Conservation (phyloP, 2,797 vertebrate species). For the Lerista edwardsae region DNA sequence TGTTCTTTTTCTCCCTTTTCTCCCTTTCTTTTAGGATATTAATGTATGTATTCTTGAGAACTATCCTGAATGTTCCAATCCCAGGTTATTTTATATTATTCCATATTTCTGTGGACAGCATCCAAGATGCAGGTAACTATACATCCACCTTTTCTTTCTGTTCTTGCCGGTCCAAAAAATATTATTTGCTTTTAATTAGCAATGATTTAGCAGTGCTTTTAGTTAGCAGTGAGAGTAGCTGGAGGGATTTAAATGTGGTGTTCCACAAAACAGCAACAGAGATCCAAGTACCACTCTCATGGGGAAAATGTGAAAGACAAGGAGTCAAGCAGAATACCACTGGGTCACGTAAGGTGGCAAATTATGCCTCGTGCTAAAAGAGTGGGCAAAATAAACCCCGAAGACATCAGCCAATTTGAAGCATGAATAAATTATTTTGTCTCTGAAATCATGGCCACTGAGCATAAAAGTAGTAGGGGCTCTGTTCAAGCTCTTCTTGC, state of each 20-base stretch:
- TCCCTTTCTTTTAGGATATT: slow-evolving; percentile 84
- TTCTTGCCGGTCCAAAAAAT: not conserved
- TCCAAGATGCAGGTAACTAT: slow-evolving; percentile 94
- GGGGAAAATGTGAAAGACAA: not conserved
- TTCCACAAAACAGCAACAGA: not conserved
- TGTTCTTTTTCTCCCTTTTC: slow-evolving; percentile 41
- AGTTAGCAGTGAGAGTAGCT: not conserved
- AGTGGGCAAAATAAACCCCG: not conserved
- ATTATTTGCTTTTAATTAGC: too few species aligned
- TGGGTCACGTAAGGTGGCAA: too few species aligned
- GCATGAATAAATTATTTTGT: too few species aligned
- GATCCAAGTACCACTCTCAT: not conserved
- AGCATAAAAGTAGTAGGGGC: not conserved
- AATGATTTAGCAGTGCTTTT: not conserved
- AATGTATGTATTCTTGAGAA: slow-evolving; percentile 98
- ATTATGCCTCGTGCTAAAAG: not conserved
- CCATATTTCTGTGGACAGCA: slow-evolving; percentile 99
- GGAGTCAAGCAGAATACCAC: not conserved
- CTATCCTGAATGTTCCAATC: slow-evolving; percentile 97
- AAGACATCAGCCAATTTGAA: not conserved
- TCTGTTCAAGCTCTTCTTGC: not conserved
- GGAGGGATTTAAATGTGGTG: not conserved
- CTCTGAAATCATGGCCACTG: too few species aligned
- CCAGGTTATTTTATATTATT: slow-evolving; percentile 96
- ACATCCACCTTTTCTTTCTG: not conserved